Evolutionary conservation across 2,797 vertebrate species (phyloP).

Genomic region (Champsocephalus esox): DNA sequence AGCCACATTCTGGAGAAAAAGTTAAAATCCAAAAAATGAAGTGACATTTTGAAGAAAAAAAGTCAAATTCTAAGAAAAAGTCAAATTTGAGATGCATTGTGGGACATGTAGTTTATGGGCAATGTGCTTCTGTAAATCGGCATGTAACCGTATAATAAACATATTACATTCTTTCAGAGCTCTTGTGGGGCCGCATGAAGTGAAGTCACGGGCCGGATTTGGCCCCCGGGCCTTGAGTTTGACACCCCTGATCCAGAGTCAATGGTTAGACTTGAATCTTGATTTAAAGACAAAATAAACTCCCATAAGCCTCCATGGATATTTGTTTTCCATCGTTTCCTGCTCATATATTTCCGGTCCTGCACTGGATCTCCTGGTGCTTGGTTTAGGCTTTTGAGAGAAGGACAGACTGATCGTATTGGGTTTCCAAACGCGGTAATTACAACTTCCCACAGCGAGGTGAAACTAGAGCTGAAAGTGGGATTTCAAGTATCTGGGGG

Average conservation of each 20-base stretch:
- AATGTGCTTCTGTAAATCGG: too few relatives aligned
- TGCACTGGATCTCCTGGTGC: conserved; percentile 39
- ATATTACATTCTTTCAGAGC: too few relatives aligned
- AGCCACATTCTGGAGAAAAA: too few relatives aligned
- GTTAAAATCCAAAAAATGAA: too few relatives aligned
- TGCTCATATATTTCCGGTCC: conserved; percentile 42
- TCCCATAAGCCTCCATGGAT: conserved; percentile 30
- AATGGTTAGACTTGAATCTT: conserved; percentile 31
- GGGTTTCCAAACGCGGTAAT: conserved; percentile 79
- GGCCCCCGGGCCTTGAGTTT: too few relatives aligned
- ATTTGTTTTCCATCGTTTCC: conserved; percentile 1
- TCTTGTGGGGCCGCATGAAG: too few relatives aligned
- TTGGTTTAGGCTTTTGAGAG: conserved; percentile 58
- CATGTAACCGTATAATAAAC: too few relatives aligned
- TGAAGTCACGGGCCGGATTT: too few relatives aligned
- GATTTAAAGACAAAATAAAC: conserved; percentile 28
- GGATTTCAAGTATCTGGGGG: conserved; percentile 65
- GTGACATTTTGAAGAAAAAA: too few relatives aligned
- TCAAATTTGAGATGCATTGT: too few relatives aligned
- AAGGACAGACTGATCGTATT: conserved; percentile 40
- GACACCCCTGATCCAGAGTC: not conserved
- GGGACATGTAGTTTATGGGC: too few relatives aligned
- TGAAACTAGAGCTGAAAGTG: conserved; percentile 77
- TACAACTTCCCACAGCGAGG: conserved; percentile 76
- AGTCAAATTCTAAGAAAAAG: too few relatives aligned